phyloP scores from a whole-genome alignment of 2,797 vertebrate genomes.

The Fundulus diaphanus region DNA sequence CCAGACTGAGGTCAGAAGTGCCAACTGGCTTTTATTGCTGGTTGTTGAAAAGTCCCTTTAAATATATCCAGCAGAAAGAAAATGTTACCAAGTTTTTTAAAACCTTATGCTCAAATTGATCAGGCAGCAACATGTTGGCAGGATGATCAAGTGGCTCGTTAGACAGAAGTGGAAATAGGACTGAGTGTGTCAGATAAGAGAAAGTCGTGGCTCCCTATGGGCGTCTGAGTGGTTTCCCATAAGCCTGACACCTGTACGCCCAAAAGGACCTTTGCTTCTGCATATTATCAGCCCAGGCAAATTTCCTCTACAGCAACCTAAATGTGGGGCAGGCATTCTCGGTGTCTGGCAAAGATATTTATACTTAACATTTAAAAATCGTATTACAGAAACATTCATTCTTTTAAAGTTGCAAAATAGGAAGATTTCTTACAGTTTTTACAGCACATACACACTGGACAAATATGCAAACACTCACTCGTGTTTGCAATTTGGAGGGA shows the following conservation, averaged over 20 bases:
- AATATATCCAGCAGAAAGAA: constrained; percentile 49
- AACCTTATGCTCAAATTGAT: constrained; percentile 66
- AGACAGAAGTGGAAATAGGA: constrained; percentile 71
- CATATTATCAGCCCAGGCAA: background rate
- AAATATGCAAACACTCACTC: background rate
- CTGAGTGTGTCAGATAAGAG: constrained; percentile 61
- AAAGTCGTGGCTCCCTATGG: constrained; percentile 42
- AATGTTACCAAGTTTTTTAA: constrained; percentile 38
- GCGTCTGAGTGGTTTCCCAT: constrained; percentile 28
- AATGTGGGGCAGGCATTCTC: background rate
- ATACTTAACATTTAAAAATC: background rate
- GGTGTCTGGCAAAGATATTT: background rate
- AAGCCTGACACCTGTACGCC: constrained; percentile 44
- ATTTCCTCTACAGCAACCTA: background rate
- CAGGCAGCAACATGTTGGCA: constrained; percentile 61
- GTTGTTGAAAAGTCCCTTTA: constrained; percentile 46
- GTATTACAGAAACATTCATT: background rate
- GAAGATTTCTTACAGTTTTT: background rate
- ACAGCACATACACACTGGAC: too few relatives aligned
- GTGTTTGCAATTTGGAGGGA: too few relatives aligned
- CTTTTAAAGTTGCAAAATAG: background rate
- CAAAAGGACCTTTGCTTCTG: constrained; percentile 11
- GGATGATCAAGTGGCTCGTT: constrained; percentile 81
- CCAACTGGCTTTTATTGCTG: background rate
- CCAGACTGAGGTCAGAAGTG: background rate